These are phyloP conservation scores for Colletes latitarsis DNA, from an alignment of 1,140 invertebrate species.

Conservation along the genomic window DNA sequence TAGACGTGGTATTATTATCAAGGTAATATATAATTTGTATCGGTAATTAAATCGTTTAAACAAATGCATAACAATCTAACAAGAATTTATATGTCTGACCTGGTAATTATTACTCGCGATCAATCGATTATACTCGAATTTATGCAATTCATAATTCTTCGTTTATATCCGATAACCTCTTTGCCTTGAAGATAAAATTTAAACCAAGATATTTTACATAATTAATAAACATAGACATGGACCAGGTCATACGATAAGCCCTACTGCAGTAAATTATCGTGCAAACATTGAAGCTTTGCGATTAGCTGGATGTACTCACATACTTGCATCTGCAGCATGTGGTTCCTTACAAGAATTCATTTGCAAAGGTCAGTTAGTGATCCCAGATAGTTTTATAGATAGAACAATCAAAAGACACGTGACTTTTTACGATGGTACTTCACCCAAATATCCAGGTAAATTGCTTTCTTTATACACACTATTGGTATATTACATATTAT, in stretches of 20 bases:
- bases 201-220: background rate
- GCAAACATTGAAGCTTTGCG: slow-evolving; percentile 98
- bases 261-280: slow-evolving; percentile 95
- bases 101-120: too few species aligned
- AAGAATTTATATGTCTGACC: too few species aligned
- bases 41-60: background rate
- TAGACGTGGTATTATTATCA: slow-evolving; percentile 91
- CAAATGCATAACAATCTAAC: background rate
- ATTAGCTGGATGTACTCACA: slow-evolving; percentile 93
- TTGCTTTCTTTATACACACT: background rate
- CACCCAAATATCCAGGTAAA: slow-evolving; percentile 61
- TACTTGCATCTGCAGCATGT: slow-evolving; percentile 95
- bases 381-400: slow-evolving; percentile 97
- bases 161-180: background rate
- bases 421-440: slow-evolving; percentile 94
- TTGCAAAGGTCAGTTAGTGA: slow-evolving; percentile 92
- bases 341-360: slow-evolving; percentile 96
- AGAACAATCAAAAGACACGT: slow-evolving; percentile 85
- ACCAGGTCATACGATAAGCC: slow-evolving; percentile 89
- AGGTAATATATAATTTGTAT: slow-evolving; percentile 77
- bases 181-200: background rate
- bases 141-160: background rate
- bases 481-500: background rate
- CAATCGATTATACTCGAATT: too few species aligned
- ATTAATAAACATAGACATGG: slow-evolving; percentile 87